A percentile compares a stretch with the other conserved stretches of the same genome.
Evolutionary conservation across 2,888 invertebrate genomes (phyloP).

Genomic region (Pilophorus perplexus): DNA sequence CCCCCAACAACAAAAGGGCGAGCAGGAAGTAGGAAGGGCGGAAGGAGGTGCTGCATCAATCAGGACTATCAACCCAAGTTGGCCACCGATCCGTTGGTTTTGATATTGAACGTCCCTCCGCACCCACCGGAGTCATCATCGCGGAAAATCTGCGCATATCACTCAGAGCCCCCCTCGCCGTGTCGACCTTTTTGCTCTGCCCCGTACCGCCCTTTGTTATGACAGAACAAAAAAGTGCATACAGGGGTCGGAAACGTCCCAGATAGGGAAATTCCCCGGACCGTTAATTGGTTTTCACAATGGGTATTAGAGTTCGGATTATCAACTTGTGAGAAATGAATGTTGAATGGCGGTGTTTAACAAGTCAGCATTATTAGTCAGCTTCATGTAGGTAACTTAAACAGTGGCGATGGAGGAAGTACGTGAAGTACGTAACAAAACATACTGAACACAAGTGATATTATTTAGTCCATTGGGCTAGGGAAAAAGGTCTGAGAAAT

Average conservation of each 20-base stretch:
- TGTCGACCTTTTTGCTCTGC: background rate
- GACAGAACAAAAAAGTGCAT: background rate
- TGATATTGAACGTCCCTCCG: slow-evolving; percentile 22
- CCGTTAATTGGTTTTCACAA: background rate
- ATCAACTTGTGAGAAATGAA: background rate
- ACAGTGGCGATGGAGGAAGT: too few species aligned
- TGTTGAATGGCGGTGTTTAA: too few species aligned
- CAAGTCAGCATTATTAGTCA: too few species aligned
- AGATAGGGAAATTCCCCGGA: background rate
- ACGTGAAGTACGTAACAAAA: too few species aligned
- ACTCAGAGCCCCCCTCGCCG: background rate
- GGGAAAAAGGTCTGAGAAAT: too few species aligned
- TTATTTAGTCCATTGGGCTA: too few species aligned
- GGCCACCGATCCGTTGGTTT: slow-evolving; percentile 16
- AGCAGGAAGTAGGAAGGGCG: slow-evolving; percentile 31
- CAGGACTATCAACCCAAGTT: slow-evolving; percentile 27
- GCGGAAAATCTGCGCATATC: slow-evolving; percentile 31
- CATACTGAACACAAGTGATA: too few species aligned
- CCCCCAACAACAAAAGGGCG: slow-evolving; percentile 13
- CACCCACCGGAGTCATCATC: slow-evolving; percentile 7
- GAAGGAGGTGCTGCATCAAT: slow-evolving; percentile 37
- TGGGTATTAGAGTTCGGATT: too few species aligned
- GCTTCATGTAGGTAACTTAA: too few species aligned
- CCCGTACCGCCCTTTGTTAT: background rate
- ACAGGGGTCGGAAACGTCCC: background rate